phyloP scores from a whole-genome alignment of 2,888 invertebrate genomes.

The Hecatera dysodea region DNA sequence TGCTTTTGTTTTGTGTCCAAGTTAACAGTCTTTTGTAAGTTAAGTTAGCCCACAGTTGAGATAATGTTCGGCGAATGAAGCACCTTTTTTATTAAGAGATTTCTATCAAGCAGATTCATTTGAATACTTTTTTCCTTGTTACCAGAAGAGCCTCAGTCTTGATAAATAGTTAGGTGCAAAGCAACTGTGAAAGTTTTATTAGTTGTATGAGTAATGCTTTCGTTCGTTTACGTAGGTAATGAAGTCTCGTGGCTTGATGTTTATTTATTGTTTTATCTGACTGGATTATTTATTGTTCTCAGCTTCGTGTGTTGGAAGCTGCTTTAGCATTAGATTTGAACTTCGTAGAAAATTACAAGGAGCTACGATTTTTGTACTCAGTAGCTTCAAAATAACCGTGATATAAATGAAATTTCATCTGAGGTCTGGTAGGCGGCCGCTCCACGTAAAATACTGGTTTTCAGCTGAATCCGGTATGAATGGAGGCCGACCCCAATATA shows the following conservation, averaged over 20 bases:
- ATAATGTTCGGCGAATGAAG: slow-evolving; percentile 78
- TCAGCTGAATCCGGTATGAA: too few species aligned
- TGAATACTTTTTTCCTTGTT: slow-evolving; percentile 82
- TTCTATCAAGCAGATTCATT: slow-evolving; percentile 86
- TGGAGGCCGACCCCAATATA: too few species aligned
- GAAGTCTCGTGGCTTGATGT: slow-evolving; percentile 44
- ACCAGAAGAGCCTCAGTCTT: slow-evolving; percentile 73
- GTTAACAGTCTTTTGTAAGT: slow-evolving; percentile 75
- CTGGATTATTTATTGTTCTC: slow-evolving; percentile 35
- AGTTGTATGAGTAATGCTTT: slow-evolving; percentile 54
- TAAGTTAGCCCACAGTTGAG: slow-evolving; percentile 72
- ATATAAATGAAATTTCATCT: too few species aligned
- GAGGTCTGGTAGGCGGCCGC: too few species aligned
- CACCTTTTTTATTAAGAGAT: slow-evolving; percentile 79
- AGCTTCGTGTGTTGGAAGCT: slow-evolving; percentile 5
- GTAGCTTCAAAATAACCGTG: neutral
- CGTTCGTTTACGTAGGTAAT: slow-evolving; percentile 44
- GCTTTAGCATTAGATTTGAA: slow-evolving; percentile 2
- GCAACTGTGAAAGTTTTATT: slow-evolving; percentile 62
- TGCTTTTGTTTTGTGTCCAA: slow-evolving; percentile 80
- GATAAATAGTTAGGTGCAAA: slow-evolving; percentile 65
- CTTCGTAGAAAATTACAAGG: neutral
- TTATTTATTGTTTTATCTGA: slow-evolving; percentile 48
- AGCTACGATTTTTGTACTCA: neutral
- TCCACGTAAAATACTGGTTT: too few species aligned